A percentile compares a stretch with the other conserved stretches of the same genome.
Evolutionary conservation across 2,797 vertebrate genomes (phyloP).

Genomic region (Oophaga sylvatica): DNA sequence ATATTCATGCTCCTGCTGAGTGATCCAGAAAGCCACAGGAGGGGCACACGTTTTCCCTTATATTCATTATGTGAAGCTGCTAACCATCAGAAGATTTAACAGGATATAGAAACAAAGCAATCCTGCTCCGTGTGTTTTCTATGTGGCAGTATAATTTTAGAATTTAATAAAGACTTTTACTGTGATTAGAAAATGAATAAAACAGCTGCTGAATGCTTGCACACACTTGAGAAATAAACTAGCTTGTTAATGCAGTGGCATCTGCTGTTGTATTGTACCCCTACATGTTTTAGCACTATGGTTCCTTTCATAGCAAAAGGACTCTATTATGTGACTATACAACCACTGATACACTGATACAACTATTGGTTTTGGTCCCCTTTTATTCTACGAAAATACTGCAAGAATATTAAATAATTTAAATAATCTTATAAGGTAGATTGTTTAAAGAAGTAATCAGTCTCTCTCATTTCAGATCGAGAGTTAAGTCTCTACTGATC

Average conservation of each 20-base stretch:
- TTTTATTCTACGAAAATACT: background rate
- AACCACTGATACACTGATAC: background rate
- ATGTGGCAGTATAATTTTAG: conserved; percentile 39
- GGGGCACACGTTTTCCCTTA: background rate
- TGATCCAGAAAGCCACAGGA: background rate
- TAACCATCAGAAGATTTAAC: conserved; percentile 27
- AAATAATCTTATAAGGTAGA: background rate
- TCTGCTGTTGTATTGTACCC: conserved; percentile 31
- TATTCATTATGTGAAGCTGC: background rate
- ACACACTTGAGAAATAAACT: conserved; percentile 25
- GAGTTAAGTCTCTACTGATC: too few relatives aligned
- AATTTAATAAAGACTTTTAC: conserved; percentile 43
- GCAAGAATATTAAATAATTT: background rate
- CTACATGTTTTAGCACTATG: background rate
- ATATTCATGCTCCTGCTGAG: background rate
- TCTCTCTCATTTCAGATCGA: too few relatives aligned
- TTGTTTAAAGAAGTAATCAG: background rate
- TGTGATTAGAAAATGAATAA: conserved; percentile 16
- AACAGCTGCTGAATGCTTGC: conserved; percentile 26
- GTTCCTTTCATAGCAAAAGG: conserved; percentile 18
- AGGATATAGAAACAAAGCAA: conserved; percentile 18
- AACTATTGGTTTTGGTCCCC: background rate
- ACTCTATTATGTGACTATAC: conserved; percentile 1
- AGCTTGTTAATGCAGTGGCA: conserved; percentile 21
- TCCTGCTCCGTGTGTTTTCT: conserved; percentile 12